phyloP scores from a whole-genome alignment of 2,888 invertebrate genomes.

The Mycogona germanica region DNA sequence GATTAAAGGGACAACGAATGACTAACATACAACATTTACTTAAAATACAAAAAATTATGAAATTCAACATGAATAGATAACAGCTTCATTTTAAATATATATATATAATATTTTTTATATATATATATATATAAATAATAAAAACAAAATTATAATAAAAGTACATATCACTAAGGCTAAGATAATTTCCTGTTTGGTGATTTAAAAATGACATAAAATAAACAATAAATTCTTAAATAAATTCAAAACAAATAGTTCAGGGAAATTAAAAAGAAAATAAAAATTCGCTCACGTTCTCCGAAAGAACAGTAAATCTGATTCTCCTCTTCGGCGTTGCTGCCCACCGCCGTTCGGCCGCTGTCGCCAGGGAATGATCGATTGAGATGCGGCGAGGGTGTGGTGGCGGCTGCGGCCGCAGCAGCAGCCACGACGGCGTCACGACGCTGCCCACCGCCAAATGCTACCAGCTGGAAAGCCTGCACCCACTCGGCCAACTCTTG shows the following conservation, averaged over 20 bases:
- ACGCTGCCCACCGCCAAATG: slow-evolving; percentile 40
- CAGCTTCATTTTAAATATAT: too few species aligned
- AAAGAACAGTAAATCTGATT: slow-evolving; percentile 25
- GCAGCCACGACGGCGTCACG: not conserved
- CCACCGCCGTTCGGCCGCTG: not conserved
- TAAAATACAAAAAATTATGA: too few species aligned
- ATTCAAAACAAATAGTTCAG: not conserved
- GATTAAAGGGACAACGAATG: too few species aligned
- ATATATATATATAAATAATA: too few species aligned
- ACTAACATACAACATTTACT: too few species aligned
- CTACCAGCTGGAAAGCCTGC: slow-evolving; percentile 62
- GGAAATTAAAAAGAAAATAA: not conserved
- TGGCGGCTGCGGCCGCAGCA: not conserved
- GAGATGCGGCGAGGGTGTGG: not conserved
- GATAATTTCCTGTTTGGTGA: too few species aligned
- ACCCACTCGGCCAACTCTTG: slow-evolving; percentile 64
- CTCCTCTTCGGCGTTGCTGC: slow-evolving; percentile 22
- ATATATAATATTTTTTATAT: too few species aligned
- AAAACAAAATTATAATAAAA: too few species aligned
- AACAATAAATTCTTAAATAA: too few species aligned
- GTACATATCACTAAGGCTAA: too few species aligned
- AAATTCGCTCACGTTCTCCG: slow-evolving; percentile 22
- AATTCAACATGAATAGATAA: too few species aligned
- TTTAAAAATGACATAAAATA: too few species aligned
- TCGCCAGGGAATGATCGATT: not conserved